Evolutionary conservation across 2,797 vertebrate genomes (phyloP).

Genomic region (Catharus ustulatus): DNA sequence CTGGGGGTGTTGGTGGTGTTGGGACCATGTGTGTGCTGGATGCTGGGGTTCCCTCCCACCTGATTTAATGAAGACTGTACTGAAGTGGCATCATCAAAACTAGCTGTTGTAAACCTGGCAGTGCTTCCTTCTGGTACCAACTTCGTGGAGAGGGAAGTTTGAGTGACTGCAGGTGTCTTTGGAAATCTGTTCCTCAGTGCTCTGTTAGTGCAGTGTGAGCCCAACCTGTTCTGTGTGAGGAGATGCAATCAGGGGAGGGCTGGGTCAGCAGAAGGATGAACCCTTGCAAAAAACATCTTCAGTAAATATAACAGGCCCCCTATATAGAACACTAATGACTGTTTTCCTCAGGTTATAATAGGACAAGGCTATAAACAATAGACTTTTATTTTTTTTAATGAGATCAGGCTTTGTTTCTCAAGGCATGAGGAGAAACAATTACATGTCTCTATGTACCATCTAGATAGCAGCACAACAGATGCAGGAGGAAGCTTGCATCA

Average conservation of each 20-base stretch:
- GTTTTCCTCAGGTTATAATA: neutral
- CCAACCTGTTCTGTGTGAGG: neutral
- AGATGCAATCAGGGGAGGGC: neutral
- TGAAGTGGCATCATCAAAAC: neutral
- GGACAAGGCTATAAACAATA: neutral
- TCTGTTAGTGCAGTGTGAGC: neutral
- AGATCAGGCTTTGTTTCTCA: neutral
- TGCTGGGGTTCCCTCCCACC: neutral
- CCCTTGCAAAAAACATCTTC: neutral
- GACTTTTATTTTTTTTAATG: neutral
- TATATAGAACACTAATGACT: neutral
- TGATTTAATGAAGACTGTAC: neutral
- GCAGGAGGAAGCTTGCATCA: neutral
- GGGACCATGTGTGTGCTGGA: fast-evolving
- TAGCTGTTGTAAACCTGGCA: neutral
- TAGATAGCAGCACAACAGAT: neutral
- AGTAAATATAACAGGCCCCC: neutral
- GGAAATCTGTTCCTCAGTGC: neutral
- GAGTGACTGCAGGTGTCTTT: neutral
- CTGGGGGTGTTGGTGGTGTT: neutral
- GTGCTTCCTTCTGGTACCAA: neutral
- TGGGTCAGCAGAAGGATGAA: neutral
- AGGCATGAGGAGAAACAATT: constrained; percentile 31
- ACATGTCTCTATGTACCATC: neutral
- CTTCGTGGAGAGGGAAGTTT: neutral